These are phyloP conservation scores for Ornithoptera alexandrae DNA, from an alignment of 2,888 invertebrate species.

Conservation along the genomic window DNA sequence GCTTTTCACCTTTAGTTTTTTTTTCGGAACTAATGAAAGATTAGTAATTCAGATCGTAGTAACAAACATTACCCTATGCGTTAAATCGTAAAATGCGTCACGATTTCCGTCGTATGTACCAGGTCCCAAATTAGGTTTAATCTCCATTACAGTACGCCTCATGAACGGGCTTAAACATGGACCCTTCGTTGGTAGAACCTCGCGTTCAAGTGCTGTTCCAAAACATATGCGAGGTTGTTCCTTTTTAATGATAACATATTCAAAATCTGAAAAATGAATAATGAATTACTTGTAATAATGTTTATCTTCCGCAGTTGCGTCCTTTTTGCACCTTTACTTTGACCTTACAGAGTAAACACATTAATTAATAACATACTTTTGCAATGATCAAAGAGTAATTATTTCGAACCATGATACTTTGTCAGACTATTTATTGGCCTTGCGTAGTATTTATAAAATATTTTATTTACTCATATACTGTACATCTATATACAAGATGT, in stretches of 20 bases:
- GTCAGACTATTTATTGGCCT: no score
- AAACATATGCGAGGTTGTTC: constrained; percentile 71
- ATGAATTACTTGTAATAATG: background rate
- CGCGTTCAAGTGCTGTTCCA: constrained; percentile 68
- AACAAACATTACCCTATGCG: constrained; percentile 49
- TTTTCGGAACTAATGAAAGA: background rate
- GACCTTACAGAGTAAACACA: no score
- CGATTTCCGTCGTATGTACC: constrained; percentile 51
- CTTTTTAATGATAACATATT: constrained; percentile 78
- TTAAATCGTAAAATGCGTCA: constrained; percentile 62
- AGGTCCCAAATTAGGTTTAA: constrained; percentile 56
- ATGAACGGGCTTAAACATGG: constrained; percentile 71
- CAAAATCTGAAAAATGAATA: constrained; percentile 63
- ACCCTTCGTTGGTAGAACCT: constrained; percentile 66
- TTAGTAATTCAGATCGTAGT: background rate
- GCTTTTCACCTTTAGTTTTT: background rate
- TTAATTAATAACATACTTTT: no score
- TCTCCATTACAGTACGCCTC: constrained; percentile 57
- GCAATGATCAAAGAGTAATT: no score
- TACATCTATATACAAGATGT: no score
- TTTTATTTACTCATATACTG: no score
- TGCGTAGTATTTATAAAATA: no score
- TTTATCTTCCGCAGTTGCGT: no score
- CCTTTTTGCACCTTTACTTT: no score
- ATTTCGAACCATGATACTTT: no score